Conservation (phyloP, 2,797 vertebrate genomes). For the Schizopygopsis pylzovi region DNA sequence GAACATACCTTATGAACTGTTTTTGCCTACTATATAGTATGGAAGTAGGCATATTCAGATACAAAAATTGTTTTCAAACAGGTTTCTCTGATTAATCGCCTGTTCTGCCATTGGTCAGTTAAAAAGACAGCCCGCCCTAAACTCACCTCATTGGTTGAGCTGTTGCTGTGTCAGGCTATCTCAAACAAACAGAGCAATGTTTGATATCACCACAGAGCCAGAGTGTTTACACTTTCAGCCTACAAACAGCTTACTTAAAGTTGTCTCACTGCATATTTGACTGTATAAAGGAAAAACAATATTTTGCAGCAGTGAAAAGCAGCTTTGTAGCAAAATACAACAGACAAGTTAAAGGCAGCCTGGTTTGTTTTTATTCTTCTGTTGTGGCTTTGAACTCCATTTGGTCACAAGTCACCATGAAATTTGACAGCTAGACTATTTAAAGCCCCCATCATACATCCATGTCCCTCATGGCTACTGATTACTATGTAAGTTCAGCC, state of each 20-base stretch:
- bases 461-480: conserved; percentile 38
- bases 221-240: conserved; percentile 10
- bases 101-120: conserved; percentile 1
- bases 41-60: neutral
- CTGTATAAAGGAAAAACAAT: neutral
- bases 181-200: neutral
- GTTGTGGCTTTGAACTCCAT: conserved; percentile 41
- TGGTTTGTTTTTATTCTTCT: conserved; percentile 13
- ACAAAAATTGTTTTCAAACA: neutral
- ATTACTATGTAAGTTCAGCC: conserved; percentile 39
- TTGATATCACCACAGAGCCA: conserved; percentile 26
- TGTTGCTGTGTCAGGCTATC: neutral
- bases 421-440: conserved; percentile 42
- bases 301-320: neutral
- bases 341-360: conserved; percentile 17
- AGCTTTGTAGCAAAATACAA: neutral
- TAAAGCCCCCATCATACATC: conserved; percentile 39
- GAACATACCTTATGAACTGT: neutral
- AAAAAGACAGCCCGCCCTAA: neutral
- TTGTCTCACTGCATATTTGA: neutral
- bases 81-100: conserved; percentile 1
- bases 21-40: neutral
- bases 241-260: neutral
- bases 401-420: conserved; percentile 38
- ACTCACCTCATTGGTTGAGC: neutral